Base-by-base conservation (phyloP, 2,797 vertebrate genomes). In the Aratinga solstitialis region DNA sequence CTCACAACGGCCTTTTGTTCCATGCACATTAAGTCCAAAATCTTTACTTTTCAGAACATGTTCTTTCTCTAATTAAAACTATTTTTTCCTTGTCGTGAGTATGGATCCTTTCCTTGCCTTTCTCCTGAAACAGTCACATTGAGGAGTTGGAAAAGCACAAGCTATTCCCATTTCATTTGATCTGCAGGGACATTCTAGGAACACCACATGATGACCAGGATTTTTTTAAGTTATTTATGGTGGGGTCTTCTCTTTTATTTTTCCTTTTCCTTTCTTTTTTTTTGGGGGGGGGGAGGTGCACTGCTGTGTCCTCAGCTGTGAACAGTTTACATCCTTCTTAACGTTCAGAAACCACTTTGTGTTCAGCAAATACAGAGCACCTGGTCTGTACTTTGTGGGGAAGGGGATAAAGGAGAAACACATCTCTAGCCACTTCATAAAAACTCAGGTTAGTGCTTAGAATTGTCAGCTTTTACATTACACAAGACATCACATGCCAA, bases 1-100 rank as follows among this genome's bases (percentile, higher is more conserved):
- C 97, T 98, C 97, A 98, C 98, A 98, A 98, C 98, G 83, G 98
- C 95, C 98, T 98, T 98, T 98, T 98, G 98, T 98, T 98, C 97
- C 91, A 61, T 76, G 77, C 95, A 96, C 91, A 89, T 73, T 96
- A 96, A 93, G 96, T 89, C 96, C 92, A 95, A 98, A 97, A 97
- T 96, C 96, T 96, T 96, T 94, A 95, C 93, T 97, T 96, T 97
- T 95, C 95, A 92, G 93, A 95, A 95, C 82, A 85, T 94, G 89
- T 73, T 94, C 84, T 91, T 86, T 91, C 91, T 93, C 81, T 84
- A 95, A 95, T 89, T 95, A 88, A 93, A 97, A 87, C 69, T 65
- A 43, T 90, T 87, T 90, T 91, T 91, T 81, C 87, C 87, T 87
- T 62, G 72, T 79, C 1, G 0, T 19, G 63, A 84, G 42, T 45